Base-by-base conservation (phyloP, 2,113 vertebrate species). In the Oryzias celebensis region DNA sequence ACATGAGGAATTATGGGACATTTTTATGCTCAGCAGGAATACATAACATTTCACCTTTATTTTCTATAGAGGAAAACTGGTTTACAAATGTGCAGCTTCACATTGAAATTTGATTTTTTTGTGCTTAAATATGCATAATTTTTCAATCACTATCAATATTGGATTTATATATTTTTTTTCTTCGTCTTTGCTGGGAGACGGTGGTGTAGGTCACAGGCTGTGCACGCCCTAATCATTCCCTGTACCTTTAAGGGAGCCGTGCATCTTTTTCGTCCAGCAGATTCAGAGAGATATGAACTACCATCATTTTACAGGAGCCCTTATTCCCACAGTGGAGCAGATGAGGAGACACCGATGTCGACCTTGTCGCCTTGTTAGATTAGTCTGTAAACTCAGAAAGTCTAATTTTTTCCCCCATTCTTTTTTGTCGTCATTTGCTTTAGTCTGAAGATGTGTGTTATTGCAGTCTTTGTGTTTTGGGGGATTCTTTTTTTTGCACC, bases 191-290 rank as follows among this genome's bases (percentile, higher is more conserved):
- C 43, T 67, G 48, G 57, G 53, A 63, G 45, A 59, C 47, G 53
- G 53, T n/a, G 14, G 54, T 80, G 71, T 52, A 68, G 77, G 65
- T 82, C 65, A 68, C 67, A 52, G 13, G 47, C 58, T 75, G 60
- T 62, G 56, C 66, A 48, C 18, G 66, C 55, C 52, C 74, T 64
- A 12, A 65, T 73, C 1, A 62, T 86, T 62, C 74, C 65, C 86
- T 90, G 88, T 88, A 81, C 73, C 88, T 90, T 90, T 90, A 90
- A 90, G 87, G 72, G 84, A 80, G 68, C 65, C 65, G 53, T 58
- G 20, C n/a, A 68, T 65, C 72, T 68, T 80, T 79, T 80, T 78
- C 70, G 70, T 69, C 71, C 65, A 71, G 65, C 74, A 70, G 62
- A 76, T 62, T 73, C 63, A 74, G 71, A 57, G 52, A 76, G 77